These are phyloP conservation scores for Syrmaticus mikado DNA, from an alignment of 2,113 vertebrate genomes.

Conservation along the genomic window DNA sequence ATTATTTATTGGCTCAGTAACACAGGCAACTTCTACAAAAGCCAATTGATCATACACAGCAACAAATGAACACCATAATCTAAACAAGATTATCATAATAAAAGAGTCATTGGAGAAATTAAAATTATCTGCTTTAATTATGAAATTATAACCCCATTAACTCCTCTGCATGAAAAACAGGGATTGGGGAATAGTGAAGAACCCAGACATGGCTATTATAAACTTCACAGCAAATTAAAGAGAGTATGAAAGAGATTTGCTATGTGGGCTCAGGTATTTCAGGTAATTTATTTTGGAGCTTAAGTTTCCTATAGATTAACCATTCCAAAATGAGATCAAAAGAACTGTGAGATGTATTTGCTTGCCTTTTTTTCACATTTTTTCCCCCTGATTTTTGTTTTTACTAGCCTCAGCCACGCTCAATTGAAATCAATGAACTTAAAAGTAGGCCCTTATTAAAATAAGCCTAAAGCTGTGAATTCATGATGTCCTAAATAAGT, in stretches of 20 bases:
- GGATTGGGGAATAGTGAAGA: slow-evolving; percentile 73
- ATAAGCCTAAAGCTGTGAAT: slow-evolving; percentile 78
- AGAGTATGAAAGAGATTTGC: neutral
- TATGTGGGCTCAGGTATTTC: slow-evolving; percentile 30
- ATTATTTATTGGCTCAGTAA: slow-evolving; percentile 72
- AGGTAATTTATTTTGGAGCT: slow-evolving; percentile 59
- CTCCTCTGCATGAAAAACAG: slow-evolving; percentile 70
- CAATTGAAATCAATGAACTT: slow-evolving; percentile 29
- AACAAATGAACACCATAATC: slow-evolving; percentile 77
- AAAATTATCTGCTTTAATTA: slow-evolving; percentile 83
- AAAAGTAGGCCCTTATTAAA: slow-evolving; percentile 69
- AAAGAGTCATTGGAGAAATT: slow-evolving; percentile 79
- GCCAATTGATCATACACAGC: slow-evolving; percentile 60
- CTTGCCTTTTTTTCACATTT: neutral
- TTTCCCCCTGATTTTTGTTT: neutral
- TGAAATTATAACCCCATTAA: slow-evolving; percentile 84
- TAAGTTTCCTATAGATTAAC: slow-evolving; percentile 43
- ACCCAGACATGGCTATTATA: slow-evolving; percentile 61
- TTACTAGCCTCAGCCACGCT: slow-evolving; percentile 22
- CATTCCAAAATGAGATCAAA: neutral
- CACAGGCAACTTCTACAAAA: slow-evolving; percentile 58
- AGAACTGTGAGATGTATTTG: neutral
- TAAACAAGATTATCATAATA: slow-evolving; percentile 82
- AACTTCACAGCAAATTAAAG: slow-evolving; percentile 63
- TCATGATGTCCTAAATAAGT: slow-evolving; percentile 83